phyloP scores from a whole-genome alignment of 30 jellyfish, hydroid and myxozoan genomes.

The Hydractinia symbiolongicarpus region DNA sequence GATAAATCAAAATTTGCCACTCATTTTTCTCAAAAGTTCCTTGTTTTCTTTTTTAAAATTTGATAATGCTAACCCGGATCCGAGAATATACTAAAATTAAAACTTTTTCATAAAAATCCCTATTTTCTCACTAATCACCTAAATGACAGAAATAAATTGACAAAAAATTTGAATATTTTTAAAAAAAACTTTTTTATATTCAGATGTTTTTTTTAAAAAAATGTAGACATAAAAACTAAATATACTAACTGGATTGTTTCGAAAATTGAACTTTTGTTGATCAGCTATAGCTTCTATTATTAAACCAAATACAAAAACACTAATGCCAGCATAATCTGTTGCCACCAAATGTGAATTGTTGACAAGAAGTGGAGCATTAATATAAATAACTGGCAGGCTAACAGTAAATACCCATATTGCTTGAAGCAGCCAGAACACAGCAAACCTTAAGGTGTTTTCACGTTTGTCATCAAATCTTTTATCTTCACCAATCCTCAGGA shows the following conservation, averaged over 20 bases:
- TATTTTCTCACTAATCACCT: too few relatives aligned
- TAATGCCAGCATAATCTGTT: slow-evolving; percentile 28
- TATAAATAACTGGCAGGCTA: slow-evolving; percentile 30
- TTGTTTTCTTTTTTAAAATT: too few relatives aligned
- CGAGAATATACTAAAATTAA: too few relatives aligned
- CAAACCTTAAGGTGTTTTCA: slow-evolving; percentile 12
- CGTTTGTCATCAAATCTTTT: slow-evolving; percentile 42
- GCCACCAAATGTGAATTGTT: neutral
- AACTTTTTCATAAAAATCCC: too few relatives aligned
- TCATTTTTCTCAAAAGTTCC: too few relatives aligned
- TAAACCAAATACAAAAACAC: slow-evolving; percentile 24
- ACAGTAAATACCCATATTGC: slow-evolving; percentile 42
- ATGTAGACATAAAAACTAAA: neutral
- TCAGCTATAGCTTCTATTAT: slow-evolving; percentile 35
- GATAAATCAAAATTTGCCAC: too few relatives aligned
- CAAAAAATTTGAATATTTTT: too few relatives aligned
- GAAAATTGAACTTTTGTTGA: slow-evolving; percentile 35
- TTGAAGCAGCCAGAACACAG: slow-evolving; percentile 35
- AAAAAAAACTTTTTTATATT: too few relatives aligned
- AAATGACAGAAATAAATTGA: too few relatives aligned
- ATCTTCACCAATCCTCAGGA: slow-evolving; percentile 34
- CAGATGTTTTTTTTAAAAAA: too few relatives aligned
- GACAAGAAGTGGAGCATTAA: slow-evolving; percentile 18
- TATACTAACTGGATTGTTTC: slow-evolving; percentile 31
- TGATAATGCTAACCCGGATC: too few relatives aligned